Conservation (phyloP, 2,888 invertebrate species). For the Oligia strigilis region DNA sequence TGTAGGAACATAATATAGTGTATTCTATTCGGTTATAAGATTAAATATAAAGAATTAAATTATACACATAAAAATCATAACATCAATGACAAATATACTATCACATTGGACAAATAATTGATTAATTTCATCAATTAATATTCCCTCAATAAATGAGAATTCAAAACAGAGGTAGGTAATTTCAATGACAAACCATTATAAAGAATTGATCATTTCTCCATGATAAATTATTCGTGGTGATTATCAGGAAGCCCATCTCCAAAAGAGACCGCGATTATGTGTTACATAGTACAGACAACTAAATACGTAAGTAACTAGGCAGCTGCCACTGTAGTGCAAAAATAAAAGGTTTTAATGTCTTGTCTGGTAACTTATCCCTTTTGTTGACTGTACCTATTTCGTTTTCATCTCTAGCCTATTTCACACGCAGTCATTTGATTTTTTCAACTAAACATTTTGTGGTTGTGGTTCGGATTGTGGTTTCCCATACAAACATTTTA, state of each 20-base stretch:
- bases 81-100: neutral
- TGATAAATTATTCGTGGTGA: neutral
- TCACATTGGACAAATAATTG: neutral
- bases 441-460: neutral
- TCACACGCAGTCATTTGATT: constrained; percentile 17
- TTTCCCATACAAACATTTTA: constrained; percentile 27
- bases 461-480: constrained; percentile 5
- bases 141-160: neutral
- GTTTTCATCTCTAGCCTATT: constrained; percentile 5
- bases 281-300: neutral
- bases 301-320: neutral
- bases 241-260: neutral
- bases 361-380: neutral
- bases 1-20: neutral
- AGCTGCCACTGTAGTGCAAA: neutral
- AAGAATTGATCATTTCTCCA: too few relatives aligned
- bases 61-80: neutral
- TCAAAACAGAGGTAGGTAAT: neutral
- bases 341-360: neutral
- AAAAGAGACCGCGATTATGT: neutral
- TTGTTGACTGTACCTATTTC: neutral
- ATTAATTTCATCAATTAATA: neutral
- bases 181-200: neutral
- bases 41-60: neutral
- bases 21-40: neutral